These are phyloP conservation scores for Ophiodon elongatus DNA, from an alignment of 2,113 vertebrate genomes.

Conservation along the genomic window DNA sequence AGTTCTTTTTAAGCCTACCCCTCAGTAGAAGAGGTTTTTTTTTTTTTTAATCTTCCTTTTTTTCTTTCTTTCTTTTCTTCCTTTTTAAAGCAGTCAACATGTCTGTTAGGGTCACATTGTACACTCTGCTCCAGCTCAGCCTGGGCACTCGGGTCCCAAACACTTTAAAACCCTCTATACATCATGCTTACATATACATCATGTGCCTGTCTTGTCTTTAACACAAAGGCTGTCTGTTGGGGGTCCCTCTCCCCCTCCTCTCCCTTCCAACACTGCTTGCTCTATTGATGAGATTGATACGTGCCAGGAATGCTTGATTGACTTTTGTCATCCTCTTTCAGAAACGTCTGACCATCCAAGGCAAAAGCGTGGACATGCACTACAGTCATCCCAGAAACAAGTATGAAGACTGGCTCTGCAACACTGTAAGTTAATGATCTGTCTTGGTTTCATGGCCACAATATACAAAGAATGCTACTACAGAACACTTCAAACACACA, in stretches of 20 bases:
- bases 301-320: conserved; percentile 81
- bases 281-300: conserved; percentile 85
- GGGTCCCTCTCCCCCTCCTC: conserved; percentile 88
- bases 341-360: conserved; percentile 96
- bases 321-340: conserved; percentile 91
- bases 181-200: conserved; percentile 79
- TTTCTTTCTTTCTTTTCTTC: neutral
- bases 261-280: conserved; percentile 96
- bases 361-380: conserved; percentile 97
- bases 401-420: conserved; percentile 99
- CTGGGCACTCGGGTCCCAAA: conserved; percentile 88
- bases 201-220: conserved; percentile 78
- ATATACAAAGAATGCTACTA: conserved; percentile 15
- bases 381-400: conserved; percentile 98
- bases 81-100: conserved; percentile 53
- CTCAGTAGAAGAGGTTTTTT: conserved; percentile 6
- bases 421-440: conserved; percentile 88
- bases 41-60: conserved; percentile 17
- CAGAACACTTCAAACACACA: conserved; percentile 26
- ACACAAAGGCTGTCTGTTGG: conserved; percentile 83
- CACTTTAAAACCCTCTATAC: conserved; percentile 78
- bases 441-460: conserved; percentile 19
- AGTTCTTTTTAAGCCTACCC: neutral
- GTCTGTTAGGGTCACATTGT: conserved; percentile 78
- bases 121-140: conserved; percentile 86